Percentiles rank a stretch among this genome's conserved stretches.
These are phyloP conservation scores for Fratercula arctica DNA, from an alignment of 2,797 vertebrate genomes.

Conservation along the genomic window DNA sequence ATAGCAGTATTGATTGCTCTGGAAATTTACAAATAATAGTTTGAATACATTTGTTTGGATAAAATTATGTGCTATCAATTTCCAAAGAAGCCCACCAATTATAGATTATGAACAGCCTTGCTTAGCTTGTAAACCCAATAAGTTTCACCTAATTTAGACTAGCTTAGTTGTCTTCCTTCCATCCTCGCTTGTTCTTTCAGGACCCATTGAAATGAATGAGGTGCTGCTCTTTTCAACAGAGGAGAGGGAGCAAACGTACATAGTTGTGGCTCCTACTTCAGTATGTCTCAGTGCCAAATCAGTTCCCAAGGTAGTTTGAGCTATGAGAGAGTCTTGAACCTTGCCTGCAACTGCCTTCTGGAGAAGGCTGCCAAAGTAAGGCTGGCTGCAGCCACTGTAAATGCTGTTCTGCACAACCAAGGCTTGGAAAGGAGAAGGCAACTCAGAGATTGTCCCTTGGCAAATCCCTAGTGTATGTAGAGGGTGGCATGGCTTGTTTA, in stretches of 20 bases:
- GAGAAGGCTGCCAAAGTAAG: not conserved
- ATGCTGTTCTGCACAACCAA: not conserved
- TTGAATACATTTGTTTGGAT: not conserved
- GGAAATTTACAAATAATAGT: not conserved
- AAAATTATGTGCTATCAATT: not conserved
- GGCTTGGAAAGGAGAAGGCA: not conserved
- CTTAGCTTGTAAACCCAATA: not conserved
- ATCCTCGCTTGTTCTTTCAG: not conserved
- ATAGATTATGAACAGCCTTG: not conserved
- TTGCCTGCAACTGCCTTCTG: not conserved
- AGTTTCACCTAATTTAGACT: not conserved
- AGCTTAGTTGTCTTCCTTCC: not conserved
- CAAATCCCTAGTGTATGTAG: not conserved
- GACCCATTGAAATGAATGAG: rapidly evolving
- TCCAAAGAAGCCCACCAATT: not conserved
- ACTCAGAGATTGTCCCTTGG: not conserved
- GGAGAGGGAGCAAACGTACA: rapidly evolving
- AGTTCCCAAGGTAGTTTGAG: not conserved
- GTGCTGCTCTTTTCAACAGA: not conserved
- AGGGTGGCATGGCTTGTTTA: not conserved
- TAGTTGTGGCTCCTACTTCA: not conserved
- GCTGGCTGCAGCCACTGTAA: not conserved
- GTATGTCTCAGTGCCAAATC: not conserved
- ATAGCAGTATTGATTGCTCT: not conserved
- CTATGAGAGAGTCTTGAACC: not conserved